Conservation (phyloP, 2,113 vertebrate genomes). For the Gulo gulo region DNA sequence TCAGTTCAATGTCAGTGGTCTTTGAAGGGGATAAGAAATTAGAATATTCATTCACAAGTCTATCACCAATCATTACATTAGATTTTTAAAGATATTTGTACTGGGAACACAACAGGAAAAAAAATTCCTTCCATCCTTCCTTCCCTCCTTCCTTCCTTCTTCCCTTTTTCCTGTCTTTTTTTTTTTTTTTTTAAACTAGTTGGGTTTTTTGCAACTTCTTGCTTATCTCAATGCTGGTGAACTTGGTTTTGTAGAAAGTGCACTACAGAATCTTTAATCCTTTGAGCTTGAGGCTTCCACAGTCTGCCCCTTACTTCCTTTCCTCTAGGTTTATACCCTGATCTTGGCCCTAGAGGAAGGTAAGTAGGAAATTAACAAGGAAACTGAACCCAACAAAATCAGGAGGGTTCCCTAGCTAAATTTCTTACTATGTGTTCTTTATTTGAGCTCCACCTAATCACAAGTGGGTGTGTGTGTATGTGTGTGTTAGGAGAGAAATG, state of each 20-base stretch:
- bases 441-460: neutral
- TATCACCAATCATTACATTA: neutral
- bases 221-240: neutral
- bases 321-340: neutral
- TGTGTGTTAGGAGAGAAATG: too few species aligned
- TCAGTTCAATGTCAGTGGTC: neutral
- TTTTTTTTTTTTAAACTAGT: neutral
- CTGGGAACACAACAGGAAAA: neutral
- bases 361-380: neutral
- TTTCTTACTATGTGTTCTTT: neutral
- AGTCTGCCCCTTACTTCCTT: neutral
- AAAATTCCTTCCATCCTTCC: too few species aligned
- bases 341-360: neutral
- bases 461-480: too few species aligned
- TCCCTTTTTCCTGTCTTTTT: neutral
- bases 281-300: neutral
- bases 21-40: neutral
- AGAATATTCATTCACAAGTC: neutral
- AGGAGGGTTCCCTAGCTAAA: neutral
- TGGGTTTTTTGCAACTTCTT: neutral
- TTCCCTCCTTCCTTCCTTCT: too few species aligned
- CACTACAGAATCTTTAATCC: neutral
- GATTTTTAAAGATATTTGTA: neutral
- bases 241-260: neutral
- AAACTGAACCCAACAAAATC: neutral